These are phyloP conservation scores for Brachionus plicatilis DNA, from an alignment of 1,140 invertebrate species.

Conservation along the genomic window DNA sequence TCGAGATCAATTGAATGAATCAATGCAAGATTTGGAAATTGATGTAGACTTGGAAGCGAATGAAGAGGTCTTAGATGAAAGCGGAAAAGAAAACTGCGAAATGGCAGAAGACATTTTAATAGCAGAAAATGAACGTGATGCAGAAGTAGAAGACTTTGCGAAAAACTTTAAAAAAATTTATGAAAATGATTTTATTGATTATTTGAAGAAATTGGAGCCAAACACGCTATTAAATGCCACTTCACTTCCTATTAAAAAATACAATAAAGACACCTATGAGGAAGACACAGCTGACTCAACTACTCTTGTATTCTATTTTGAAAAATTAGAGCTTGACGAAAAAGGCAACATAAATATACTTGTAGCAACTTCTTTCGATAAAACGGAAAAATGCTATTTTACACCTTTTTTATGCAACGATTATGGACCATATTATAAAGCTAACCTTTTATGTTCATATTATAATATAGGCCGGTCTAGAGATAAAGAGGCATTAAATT, in stretches of 20 bases:
- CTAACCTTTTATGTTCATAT: conserved; percentile 1
- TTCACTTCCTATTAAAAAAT: conserved; percentile 31
- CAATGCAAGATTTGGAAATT: not conserved
- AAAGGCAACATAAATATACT: not conserved
- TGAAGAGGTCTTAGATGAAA: not conserved
- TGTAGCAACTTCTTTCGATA: not conserved
- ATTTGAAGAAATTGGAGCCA: not conserved
- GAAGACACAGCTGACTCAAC: conserved; percentile 4
- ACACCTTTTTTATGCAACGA: not conserved
- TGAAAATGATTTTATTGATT: conserved; percentile 2
- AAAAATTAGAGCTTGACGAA: not conserved
- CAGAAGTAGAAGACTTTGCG: conserved; percentile 36
- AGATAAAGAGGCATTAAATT: not conserved
- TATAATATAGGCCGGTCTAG: conserved; percentile 14
- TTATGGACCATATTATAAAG: conserved; percentile 36
- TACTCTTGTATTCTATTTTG: conserved; percentile 25
- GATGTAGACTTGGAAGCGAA: not conserved
- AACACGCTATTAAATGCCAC: not conserved
- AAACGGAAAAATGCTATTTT: conserved; percentile 18
- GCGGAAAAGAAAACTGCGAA: not conserved
- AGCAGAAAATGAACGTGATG: not conserved
- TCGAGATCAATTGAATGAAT: not conserved
- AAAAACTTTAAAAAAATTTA: conserved; percentile 15
- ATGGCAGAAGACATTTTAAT: not conserved
- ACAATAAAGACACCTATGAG: conserved; percentile 37